A percentile compares a stretch with the other conserved stretches of the same genome.
Evolutionary conservation across 2,888 invertebrate species (phyloP).

Genomic region (Schrankia costaestrigalis): DNA sequence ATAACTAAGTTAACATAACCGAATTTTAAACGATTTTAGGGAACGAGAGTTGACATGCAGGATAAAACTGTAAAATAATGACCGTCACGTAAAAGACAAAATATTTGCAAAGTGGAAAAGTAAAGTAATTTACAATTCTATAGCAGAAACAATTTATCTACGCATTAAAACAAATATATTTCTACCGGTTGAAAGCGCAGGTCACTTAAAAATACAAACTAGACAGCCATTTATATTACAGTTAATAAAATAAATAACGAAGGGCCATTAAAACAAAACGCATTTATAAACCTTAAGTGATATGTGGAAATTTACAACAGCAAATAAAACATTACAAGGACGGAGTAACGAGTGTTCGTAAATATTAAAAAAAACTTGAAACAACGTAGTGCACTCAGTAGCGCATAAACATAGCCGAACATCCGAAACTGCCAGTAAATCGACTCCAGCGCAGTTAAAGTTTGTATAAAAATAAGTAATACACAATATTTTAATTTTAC

Average conservation of each 20-base stretch:
- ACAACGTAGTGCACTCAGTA: conserved; percentile 34
- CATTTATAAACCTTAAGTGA: conserved; percentile 42
- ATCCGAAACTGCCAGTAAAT: conserved; percentile 54
- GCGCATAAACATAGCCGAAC: conserved; percentile 45
- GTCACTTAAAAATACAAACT: conserved; percentile 9
- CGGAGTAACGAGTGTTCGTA: conserved; percentile 9
- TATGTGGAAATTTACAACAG: conserved; percentile 53
- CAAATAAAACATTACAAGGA: conserved; percentile 28
- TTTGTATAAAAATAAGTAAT: conserved; percentile 70
- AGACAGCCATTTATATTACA: conserved; percentile 11
- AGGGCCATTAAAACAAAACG: conserved; percentile 19
- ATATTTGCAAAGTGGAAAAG: too few relatives aligned
- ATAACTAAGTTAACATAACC: too few relatives aligned
- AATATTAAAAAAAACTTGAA: conserved; percentile 18
- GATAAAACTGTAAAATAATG: too few relatives aligned
- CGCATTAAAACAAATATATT: too few relatives aligned
- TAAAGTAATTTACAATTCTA: too few relatives aligned
- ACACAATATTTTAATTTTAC: conserved; percentile 79
- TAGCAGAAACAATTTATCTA: too few relatives aligned
- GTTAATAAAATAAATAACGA: conserved; percentile 24
- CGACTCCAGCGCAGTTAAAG: conserved; percentile 71
- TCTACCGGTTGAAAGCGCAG: too few relatives aligned
- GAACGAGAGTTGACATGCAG: too few relatives aligned
- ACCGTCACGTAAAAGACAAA: too few relatives aligned
- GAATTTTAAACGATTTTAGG: too few relatives aligned